These are phyloP conservation scores for Diadegma fenestrale DNA, from an alignment of 2,888 invertebrate genomes.

Conservation along the genomic window DNA sequence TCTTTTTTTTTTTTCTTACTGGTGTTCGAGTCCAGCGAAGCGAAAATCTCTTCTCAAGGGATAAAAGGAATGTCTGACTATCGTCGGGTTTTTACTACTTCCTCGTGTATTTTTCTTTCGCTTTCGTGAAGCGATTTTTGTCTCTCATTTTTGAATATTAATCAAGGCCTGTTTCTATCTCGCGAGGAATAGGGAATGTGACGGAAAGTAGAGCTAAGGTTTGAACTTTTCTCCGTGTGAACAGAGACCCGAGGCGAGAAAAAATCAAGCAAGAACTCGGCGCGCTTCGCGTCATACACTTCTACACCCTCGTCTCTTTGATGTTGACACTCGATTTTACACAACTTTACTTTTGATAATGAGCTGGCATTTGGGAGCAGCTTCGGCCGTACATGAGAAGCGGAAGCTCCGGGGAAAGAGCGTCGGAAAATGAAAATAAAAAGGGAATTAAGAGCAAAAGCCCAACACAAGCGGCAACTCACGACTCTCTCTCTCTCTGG, in stretches of 20 bases:
- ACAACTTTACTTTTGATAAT: slow-evolving; percentile 47
- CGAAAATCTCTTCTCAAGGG: slow-evolving; percentile 6
- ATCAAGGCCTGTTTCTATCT: background rate
- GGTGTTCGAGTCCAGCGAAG: background rate
- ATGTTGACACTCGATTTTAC: slow-evolving; percentile 48
- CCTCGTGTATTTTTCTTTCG: background rate
- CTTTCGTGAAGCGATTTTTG: background rate
- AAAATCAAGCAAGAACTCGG: background rate
- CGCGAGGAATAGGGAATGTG: slow-evolving; percentile 1
- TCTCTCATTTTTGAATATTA: slow-evolving; percentile 15
- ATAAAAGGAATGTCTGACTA: slow-evolving; percentile 18
- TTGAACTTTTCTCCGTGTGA: slow-evolving; percentile 2
- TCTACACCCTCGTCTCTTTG: slow-evolving; percentile 23
- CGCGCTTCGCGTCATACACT: slow-evolving; percentile 8
- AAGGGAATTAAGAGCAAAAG: slow-evolving; percentile 21
- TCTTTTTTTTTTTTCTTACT: slow-evolving; percentile 6
- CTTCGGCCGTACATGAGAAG: slow-evolving; percentile 8
- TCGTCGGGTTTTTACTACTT: slow-evolving; percentile 36
- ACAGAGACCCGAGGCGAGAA: slow-evolving; percentile 13
- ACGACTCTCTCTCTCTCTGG: slow-evolving; percentile 35
- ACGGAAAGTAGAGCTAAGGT: background rate
- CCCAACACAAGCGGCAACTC: slow-evolving; percentile 6
- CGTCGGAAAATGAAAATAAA: slow-evolving; percentile 6
- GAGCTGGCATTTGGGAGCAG: slow-evolving; percentile 33
- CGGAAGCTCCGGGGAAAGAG: slow-evolving; percentile 32